phyloP scores from a whole-genome alignment of 2,888 invertebrate genomes.

The Platerodrilus igneus region DNA sequence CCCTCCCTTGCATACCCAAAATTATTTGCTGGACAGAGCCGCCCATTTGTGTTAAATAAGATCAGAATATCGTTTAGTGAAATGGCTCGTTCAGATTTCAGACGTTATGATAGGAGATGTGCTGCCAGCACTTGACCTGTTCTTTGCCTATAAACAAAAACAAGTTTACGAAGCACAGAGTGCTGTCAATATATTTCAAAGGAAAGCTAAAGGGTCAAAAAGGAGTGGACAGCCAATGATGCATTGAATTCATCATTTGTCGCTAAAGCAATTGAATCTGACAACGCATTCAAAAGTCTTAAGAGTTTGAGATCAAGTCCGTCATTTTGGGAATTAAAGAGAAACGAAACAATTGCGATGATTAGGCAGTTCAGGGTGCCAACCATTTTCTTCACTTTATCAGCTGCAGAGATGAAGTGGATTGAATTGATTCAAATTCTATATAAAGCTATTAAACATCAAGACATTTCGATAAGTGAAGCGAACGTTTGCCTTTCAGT shows the following conservation, averaged over 20 bases:
- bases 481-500: too few species aligned
- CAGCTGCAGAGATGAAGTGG: conserved; percentile 6
- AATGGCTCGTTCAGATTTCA: background rate
- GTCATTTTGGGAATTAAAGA: conserved; percentile 5
- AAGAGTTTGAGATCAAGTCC: background rate
- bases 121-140: background rate
- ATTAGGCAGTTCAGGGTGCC: background rate
- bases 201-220: background rate
- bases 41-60: background rate
- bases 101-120: conserved; percentile 1
- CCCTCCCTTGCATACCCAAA: conserved; percentile 1
- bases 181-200: background rate
- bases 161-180: background rate
- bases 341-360: background rate
- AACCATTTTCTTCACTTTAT: conserved; percentile 2
- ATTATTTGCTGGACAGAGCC: conserved; percentile 5
- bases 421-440: conserved; percentile 1
- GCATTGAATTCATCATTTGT: background rate
- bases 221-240: background rate
- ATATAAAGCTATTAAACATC: background rate
- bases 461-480: background rate
- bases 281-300: background rate
- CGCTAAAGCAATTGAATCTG: background rate
- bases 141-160: background rate
- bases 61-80: background rate